Percentiles rank a stretch among this genome's conserved stretches.
Conservation (phyloP, 2,888 invertebrate species). For the Diogma glabrata region DNA sequence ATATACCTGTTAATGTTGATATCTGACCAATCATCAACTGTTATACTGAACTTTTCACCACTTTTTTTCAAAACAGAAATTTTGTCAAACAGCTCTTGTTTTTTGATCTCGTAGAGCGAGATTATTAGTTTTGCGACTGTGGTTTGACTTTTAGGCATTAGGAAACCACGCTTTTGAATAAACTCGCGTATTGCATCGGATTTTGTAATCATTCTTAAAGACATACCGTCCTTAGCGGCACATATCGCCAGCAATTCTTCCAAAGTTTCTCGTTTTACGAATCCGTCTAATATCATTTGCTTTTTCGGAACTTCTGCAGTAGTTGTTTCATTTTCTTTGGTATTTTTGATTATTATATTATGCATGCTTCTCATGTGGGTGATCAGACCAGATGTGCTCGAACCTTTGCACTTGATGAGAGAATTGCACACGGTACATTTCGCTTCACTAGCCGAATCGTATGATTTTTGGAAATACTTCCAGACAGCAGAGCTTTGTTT, state of each 20-base stretch:
- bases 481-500: background rate
- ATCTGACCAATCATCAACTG: background rate
- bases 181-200: slow-evolving; percentile 2
- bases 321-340: background rate
- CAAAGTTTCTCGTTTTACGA: background rate
- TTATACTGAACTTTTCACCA: background rate
- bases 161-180: slow-evolving; percentile 5
- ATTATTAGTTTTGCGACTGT: no score
- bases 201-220: slow-evolving; percentile 5
- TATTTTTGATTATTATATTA: slow-evolving; percentile 1
- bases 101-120: no score
- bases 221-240: background rate
- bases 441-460: background rate
- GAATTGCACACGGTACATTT: background rate
- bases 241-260: background rate
- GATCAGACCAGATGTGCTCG: background rate
- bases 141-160: no score
- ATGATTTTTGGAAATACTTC: background rate
- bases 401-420: background rate
- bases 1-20: slow-evolving; percentile 1
- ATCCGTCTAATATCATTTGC: slow-evolving; percentile 1
- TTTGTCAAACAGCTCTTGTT: background rate
- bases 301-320: background rate
- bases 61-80: slow-evolving; percentile 2
- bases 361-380: background rate